A percentile compares a stretch with the other conserved stretches of the same genome.
Conservation (phyloP, 2,113 vertebrate species). For the Cacatua alba region DNA sequence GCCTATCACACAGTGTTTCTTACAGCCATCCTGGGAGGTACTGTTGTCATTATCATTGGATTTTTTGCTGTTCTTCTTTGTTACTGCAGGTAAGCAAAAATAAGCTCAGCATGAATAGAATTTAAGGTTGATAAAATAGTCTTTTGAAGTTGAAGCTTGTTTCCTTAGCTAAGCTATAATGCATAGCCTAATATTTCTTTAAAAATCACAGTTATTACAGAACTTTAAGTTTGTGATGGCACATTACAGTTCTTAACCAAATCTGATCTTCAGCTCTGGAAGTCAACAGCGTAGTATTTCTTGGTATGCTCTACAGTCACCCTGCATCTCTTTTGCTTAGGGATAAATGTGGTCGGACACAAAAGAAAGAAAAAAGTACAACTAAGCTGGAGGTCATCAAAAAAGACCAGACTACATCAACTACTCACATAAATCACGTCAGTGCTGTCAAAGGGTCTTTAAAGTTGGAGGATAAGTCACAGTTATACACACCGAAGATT, state of each 20-base stretch:
- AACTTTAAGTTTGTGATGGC: neutral
- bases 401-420: conserved; percentile 95
- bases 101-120: neutral
- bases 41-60: conserved; percentile 84
- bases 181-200: neutral
- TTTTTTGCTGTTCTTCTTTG: conserved; percentile 89
- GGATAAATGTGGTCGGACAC: conserved; percentile 74
- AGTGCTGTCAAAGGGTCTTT: conserved; percentile 66
- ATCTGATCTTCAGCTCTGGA: neutral
- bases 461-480: conserved; percentile 78
- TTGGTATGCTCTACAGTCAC: neutral
- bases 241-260: neutral
- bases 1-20: conserved; percentile 90
- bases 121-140: neutral
- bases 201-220: neutral
- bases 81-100: conserved; percentile 88
- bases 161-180: neutral
- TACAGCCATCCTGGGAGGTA: conserved; percentile 89
- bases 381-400: conserved; percentile 87
- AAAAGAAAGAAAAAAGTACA: conserved; percentile 77
- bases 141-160: neutral
- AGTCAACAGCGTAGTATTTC: neutral
- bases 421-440: conserved; percentile 84
- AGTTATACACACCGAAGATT: conserved; percentile 74
- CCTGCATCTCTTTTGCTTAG: conserved; percentile 60